A percentile compares a stretch with the other conserved stretches of the same genome.
Evolutionary conservation across 2,888 invertebrate species (phyloP).

Genomic region (Diadegma fenestrale): DNA sequence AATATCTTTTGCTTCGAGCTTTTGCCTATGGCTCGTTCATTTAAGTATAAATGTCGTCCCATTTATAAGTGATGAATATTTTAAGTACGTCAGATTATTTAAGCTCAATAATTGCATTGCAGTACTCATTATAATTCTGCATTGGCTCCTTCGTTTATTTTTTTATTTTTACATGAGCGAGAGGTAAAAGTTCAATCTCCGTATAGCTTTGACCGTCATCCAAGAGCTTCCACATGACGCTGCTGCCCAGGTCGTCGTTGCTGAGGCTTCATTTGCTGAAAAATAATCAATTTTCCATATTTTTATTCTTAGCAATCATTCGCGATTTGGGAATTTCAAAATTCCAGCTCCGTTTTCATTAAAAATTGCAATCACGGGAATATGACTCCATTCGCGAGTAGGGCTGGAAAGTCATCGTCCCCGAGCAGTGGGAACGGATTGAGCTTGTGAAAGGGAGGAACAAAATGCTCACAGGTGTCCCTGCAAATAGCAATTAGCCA

Average conservation of each 20-base stretch:
- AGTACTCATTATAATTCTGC: slow-evolving; percentile 27
- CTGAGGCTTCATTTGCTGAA: no score
- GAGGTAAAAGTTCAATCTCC: slow-evolving; percentile 36
- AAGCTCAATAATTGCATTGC: slow-evolving; percentile 35
- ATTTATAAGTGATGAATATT: slow-evolving; percentile 21
- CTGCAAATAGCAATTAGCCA: slow-evolving; percentile 76
- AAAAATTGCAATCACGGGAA: slow-evolving; percentile 59
- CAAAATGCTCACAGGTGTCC: slow-evolving; percentile 45
- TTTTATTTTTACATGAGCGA: slow-evolving; percentile 1
- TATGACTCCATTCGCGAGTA: slow-evolving; percentile 77
- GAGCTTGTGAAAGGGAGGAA: slow-evolving; percentile 9
- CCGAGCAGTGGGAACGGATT: slow-evolving; percentile 33
- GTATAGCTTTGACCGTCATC: slow-evolving; percentile 15
- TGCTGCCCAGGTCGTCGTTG: background rate
- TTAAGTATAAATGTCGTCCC: slow-evolving; percentile 25
- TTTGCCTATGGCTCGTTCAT: slow-evolving; percentile 8
- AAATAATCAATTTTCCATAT: no score
- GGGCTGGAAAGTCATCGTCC: slow-evolving; percentile 52
- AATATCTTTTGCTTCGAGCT: slow-evolving; percentile 12
- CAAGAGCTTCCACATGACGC: slow-evolving; percentile 22
- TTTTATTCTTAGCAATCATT: no score
- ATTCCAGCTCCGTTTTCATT: background rate
- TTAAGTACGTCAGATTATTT: slow-evolving; percentile 23
- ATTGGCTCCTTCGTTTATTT: slow-evolving; percentile 13
- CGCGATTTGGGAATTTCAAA: no score